Base-by-base conservation (phyloP, 2,113 vertebrate species). In the Pitta sordida region DNA sequence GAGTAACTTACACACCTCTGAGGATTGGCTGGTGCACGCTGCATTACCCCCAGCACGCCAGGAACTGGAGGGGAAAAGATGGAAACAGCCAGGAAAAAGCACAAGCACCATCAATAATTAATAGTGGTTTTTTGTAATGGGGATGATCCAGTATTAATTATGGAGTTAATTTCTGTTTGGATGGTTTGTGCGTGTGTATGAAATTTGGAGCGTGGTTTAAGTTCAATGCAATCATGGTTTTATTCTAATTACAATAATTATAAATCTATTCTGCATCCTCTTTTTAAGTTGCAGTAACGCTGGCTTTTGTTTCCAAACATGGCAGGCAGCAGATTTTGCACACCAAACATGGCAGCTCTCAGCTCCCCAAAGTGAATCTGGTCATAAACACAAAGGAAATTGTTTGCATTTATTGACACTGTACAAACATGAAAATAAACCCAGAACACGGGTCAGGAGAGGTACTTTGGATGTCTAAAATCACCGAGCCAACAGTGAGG, bases 281-380 rank as follows among this genome's bases (percentile, higher is more conserved):
- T 59, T 91, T 89, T 73, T 27, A 69, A 79, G 17, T 62, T 77
- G 82, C 76, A 89, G 41, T 48, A 93, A 43, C 19, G 49, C 34
- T 27, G 53, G 32, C 41, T 86, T 78, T 93, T 94, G 87, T 95
- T 90, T 77, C 83, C 89, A 93, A 93, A 96, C 88, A 86, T 27
- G 63, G 59, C 79, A 77, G 76, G 16, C 79, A 39, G 68, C 46
- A 67, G 53, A 23, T 77, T 93, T 76, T 60, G 62, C 44, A 3
- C 64, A 77, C 69, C 88, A 84, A 83, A 93, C 81, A 84, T 71
- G 86, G 95, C 86, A 82, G 65, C 73, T 86, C 65, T 91, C 74
- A 39, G 77, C 48, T 92, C 39, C 64, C 49, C 32, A 36, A 60
- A 73, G 34, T 7, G 8, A 86, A 52, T 71, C 77, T 76, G 44